Evolutionary conservation across 2,113 vertebrate species (phyloP), one percentile per base, ranked within the genome.

Genomic region (Neogobius melanostomus): DNA sequence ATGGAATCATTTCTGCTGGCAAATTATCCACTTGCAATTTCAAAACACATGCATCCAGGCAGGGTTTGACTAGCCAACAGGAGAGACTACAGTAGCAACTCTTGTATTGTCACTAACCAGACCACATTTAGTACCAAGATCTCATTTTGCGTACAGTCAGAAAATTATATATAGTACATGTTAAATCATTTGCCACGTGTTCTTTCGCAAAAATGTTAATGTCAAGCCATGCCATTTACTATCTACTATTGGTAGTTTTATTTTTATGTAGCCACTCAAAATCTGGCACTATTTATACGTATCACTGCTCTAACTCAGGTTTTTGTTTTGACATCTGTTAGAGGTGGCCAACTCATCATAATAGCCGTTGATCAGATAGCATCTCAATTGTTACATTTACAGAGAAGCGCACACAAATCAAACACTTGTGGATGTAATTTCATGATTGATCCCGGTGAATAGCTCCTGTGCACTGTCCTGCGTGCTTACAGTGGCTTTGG

Each of bases 261-360:
- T 51, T 3, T 14, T 51, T 51, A 51, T 51, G 11, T 5, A 51
- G 11, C n/a, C 36, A 61, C 43, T 44, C 15, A 45, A 61, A 61
- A 10, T 8, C 6, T n/a, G 8, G 9, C 59, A 61, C 59, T n/a
- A 9, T 43, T 14, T n/a, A 36, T 36, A 36, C 28, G 28, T 36
- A 43, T 61, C 59, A 45, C 21, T 44, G 42, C 12, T 16, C 7
- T 45, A 8, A 3, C 42, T n/a, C 11, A 59, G 56, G 42, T 16
- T 61, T 44, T 61, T 61, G 59, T 61, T 61, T 61, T 61, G 59
- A 61, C 59, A 61, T 61, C 44, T 61, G 59, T 44, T 61, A 9
- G 42, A 8, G 8, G 42, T 61, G 36, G n/a, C 43, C 14, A 61
- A 15, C 59, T 61, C 9, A 44, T 61, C n/a, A 61, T 43, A 61